These are phyloP conservation scores for Acromyrmex charruanus DNA, from an alignment of 1,140 invertebrate genomes.

Conservation along the genomic window DNA sequence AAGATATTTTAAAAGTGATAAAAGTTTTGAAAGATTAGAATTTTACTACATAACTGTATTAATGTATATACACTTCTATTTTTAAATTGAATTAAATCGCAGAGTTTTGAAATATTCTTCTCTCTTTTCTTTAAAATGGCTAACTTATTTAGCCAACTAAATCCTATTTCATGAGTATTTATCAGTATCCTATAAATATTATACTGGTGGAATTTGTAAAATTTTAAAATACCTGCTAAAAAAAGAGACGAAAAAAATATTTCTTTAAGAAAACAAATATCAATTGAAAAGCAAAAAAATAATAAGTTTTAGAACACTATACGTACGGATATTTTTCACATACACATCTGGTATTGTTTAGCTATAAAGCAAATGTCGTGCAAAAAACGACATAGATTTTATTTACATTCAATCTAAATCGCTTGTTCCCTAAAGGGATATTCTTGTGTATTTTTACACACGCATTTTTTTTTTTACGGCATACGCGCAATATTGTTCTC, in stretches of 20 bases:
- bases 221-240: not conserved
- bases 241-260: not conserved
- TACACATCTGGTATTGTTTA: constrained; percentile 45
- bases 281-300: not conserved
- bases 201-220: not conserved
- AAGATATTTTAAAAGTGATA: not conserved
- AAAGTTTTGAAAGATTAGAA: constrained; percentile 9
- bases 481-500: constrained; percentile 54
- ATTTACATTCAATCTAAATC: constrained; percentile 64
- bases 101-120: not conserved
- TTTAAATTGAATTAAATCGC: not conserved
- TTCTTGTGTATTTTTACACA: constrained; percentile 59
- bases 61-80: not conserved
- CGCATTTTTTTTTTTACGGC: constrained; percentile 33
- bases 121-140: not conserved
- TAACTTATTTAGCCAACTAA: not conserved
- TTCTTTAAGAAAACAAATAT: not conserved
- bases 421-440: constrained; percentile 61
- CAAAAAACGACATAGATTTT: constrained; percentile 57
- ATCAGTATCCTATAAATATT: not conserved
- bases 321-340: constrained; percentile 19
- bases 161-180: too few species aligned
- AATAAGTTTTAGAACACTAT: not conserved
- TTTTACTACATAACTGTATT: not conserved
- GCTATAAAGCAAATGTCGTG: constrained; percentile 54